These are phyloP conservation scores for Caenorhabditis elegans DNA, from an alignment of 1,140 invertebrate genomes.

Conservation along the genomic window WBcel235 BX284605.5:6274001-6274500, in stretches of 20 bases:
- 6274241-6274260: constrained; percentile 51
- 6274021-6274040: constrained; percentile 57
- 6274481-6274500: too few relatives aligned
- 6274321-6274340: too few relatives aligned
- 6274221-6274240: constrained; percentile 59
- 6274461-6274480: too few relatives aligned
- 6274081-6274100: constrained; percentile 56
- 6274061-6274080: constrained; percentile 55
- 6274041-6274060: constrained; percentile 55
- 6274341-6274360: too few relatives aligned
- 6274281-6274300: constrained; percentile 51
- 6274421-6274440: too few relatives aligned
- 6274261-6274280: constrained; percentile 59
- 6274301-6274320: constrained; percentile 21
- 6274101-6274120: constrained; percentile 55
- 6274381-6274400: too few relatives aligned
- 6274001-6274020: constrained; percentile 40
- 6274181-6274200: constrained; percentile 60
- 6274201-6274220: constrained; percentile 59
- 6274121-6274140: constrained; percentile 52
- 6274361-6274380: neutral
- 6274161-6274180: constrained; percentile 61
- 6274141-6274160: constrained; percentile 56
- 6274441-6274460: too few relatives aligned
- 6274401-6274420: too few relatives aligned